Evolutionary conservation across 2,113 vertebrate genomes (phyloP).

Genomic region (Rhinopomastus cyanomelas): DNA sequence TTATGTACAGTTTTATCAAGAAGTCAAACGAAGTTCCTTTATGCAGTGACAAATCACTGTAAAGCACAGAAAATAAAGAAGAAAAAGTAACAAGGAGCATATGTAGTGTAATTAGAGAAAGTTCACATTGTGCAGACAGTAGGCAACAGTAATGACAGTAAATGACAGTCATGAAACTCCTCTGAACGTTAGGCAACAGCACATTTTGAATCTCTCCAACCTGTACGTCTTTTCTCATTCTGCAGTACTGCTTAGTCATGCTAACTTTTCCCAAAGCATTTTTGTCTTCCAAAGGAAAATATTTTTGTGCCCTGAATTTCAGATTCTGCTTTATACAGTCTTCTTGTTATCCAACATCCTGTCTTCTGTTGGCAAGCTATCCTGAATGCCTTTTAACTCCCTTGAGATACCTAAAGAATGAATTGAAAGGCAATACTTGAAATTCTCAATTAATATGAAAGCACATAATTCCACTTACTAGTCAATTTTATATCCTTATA

Average conservation of each 20-base stretch:
- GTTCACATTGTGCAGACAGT: not conserved
- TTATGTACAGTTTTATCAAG: not conserved
- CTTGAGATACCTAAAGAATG: not conserved
- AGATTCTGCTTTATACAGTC: not conserved
- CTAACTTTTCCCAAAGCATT: not conserved
- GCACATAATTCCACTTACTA: not conserved
- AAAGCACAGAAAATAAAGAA: not conserved
- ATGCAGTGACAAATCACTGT: not conserved
- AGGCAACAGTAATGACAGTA: no score
- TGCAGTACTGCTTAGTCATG: not conserved
- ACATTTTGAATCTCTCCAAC: conserved; percentile 3
- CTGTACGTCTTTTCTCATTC: not conserved
- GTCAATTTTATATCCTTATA: not conserved
- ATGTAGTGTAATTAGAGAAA: conserved; percentile 4
- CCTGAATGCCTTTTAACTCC: not conserved
- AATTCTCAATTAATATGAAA: not conserved
- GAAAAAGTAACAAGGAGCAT: not conserved
- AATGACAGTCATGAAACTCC: not conserved
- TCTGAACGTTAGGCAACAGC: not conserved
- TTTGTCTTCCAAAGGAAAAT: not conserved
- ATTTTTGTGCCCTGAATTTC: not conserved
- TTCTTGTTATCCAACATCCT: not conserved
- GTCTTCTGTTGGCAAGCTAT: not conserved
- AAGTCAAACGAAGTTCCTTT: not conserved
- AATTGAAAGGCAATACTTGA: not conserved